A percentile compares a stretch with the other conserved stretches of the same genome.
Conservation (phyloP, 2,113 vertebrate species). For the Scartelaos histophorus region DNA sequence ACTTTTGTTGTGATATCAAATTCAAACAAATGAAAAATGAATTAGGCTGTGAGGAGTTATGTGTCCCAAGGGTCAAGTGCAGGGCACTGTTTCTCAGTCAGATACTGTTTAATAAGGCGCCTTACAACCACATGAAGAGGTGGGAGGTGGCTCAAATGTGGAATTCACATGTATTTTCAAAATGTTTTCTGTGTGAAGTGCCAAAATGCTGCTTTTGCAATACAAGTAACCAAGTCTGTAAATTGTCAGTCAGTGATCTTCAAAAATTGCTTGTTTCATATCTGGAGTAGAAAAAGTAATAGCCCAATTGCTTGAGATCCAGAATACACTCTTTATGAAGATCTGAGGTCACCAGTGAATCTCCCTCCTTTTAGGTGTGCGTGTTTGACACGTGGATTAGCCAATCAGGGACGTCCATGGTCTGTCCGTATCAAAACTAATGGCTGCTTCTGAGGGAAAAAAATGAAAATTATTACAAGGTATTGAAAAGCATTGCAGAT, state of each 20-base stretch:
- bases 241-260: not conserved
- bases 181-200: not conserved
- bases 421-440: too few relatives aligned
- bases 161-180: not conserved
- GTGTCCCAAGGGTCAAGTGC: slow-evolving; percentile 25
- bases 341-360: too few relatives aligned
- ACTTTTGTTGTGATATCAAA: slow-evolving; percentile 30
- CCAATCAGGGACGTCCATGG: too few relatives aligned
- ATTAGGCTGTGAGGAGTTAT: slow-evolving; percentile 15
- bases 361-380: too few relatives aligned
- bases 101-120: not conserved
- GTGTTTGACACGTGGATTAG: too few relatives aligned
- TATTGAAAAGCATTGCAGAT: too few relatives aligned
- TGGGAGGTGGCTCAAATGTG: not conserved
- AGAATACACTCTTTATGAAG: too few relatives aligned
- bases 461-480: too few relatives aligned
- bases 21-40: slow-evolving; percentile 24
- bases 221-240: not conserved
- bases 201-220: not conserved
- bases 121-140: not conserved
- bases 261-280: too few relatives aligned
- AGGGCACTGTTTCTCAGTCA: slow-evolving; percentile 9
- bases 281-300: too few relatives aligned
- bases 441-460: too few relatives aligned
- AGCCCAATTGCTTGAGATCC: too few relatives aligned